Evolutionary conservation across 2,888 invertebrate genomes (phyloP), one percentile per base, ranked within the genome.

Genomic region (Eurytoma californica): DNA sequence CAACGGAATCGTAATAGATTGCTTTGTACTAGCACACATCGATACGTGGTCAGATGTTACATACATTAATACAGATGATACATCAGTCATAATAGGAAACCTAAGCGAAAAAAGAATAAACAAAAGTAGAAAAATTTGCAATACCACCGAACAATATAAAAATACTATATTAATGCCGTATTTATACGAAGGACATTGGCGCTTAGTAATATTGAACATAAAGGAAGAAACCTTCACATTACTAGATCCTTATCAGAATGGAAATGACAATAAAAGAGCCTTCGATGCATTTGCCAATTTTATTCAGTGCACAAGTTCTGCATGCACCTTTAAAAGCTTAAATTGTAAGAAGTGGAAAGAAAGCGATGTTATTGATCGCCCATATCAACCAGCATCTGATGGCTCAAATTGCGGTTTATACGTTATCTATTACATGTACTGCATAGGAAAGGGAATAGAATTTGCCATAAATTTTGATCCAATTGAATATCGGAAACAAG

Each of bases 111-210:
- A 75, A 61, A 61, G 68, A 13, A 16, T 68, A 16, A 39, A 61
- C 53, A 58, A 20, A 58, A 47, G n/a, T n/a, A 20, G 58, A 18
- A 13, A 13, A 0, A 68, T 39, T 57, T 73, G 61, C 5, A 60
- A 60, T 67, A 14, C 28, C 68, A 68, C 0, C 7, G n/a, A 49
- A 28, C 49, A 18, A 53, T 51, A 16, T 14, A n/a, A 5, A 58
- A 61, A 68, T 61, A 49, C 16, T 3, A 13, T 68, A n/a, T 55
- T 68, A 3, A 61, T 78, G 49, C 78, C 78, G 3, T 73, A 68
- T 63, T 20, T 57, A 13, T 55, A 18, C 28, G 0, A 30, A 3
- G 39, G 70, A 7, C 78, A 78, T 73, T 78, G 78, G 51, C 20
- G 47, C 14, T 61, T 78, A 49, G 13, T 72, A 20, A 20, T 66